phyloP scores from a whole-genome alignment of 1,140 invertebrate genomes.

The Leptoteleia sp. region DNA sequence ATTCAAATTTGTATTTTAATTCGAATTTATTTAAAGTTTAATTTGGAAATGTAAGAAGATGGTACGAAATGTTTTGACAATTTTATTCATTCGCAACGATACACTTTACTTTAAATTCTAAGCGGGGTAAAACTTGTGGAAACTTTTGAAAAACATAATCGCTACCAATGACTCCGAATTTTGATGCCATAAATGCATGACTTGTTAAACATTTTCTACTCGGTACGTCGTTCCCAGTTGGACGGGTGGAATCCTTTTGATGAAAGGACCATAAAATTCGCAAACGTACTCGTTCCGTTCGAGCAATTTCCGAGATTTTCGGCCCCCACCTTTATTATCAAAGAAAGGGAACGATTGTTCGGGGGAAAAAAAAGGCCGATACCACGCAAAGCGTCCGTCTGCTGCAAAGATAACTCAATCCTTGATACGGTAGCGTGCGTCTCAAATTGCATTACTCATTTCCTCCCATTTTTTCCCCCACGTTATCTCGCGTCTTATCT shows the following conservation, averaged over 20 bases:
- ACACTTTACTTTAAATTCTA: too few species aligned
- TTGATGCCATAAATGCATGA: too few species aligned
- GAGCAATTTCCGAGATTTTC: conserved; percentile 13
- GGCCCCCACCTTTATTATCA: conserved; percentile 28
- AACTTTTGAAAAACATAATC: too few species aligned
- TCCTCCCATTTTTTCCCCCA: conserved; percentile 48
- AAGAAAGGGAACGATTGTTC: conserved; percentile 33
- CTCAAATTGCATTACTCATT: conserved; percentile 52
- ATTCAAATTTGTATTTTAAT: too few species aligned
- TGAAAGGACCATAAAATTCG: conserved; percentile 12
- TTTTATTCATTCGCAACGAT: too few species aligned
- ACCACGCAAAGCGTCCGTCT: conserved; percentile 46
- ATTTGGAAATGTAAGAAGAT: too few species aligned
- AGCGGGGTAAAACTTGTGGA: too few species aligned
- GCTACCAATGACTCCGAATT: too few species aligned
- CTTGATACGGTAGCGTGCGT: conserved; percentile 51
- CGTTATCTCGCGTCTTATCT: conserved; percentile 56
- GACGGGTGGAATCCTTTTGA: background rate
- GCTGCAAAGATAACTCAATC: conserved; percentile 55
- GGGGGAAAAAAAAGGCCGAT: conserved; percentile 25
- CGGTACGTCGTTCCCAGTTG: too few species aligned
- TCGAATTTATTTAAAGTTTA: too few species aligned
- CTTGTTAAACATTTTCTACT: too few species aligned
- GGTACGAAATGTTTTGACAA: too few species aligned
- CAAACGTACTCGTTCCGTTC: conserved; percentile 5